Percentiles rank a stretch among this genome's conserved stretches.
phyloP scores from a whole-genome alignment of 2,113 vertebrate genomes.

The Xenopus borealis region DNA sequence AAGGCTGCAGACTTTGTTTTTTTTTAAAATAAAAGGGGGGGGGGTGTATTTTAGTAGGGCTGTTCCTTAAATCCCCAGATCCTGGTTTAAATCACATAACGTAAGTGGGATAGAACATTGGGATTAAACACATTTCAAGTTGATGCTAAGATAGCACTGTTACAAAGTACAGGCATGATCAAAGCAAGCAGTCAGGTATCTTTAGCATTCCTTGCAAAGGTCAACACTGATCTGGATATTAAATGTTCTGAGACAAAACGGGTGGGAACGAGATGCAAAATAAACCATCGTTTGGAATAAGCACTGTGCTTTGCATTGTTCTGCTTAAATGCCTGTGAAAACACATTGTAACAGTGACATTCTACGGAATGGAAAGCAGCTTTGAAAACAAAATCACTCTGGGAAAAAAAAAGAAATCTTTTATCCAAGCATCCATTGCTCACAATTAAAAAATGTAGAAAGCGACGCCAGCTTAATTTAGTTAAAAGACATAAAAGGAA shows the following conservation, averaged over 20 bases:
- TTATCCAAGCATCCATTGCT: neutral
- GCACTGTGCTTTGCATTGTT: neutral
- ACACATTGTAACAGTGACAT: neutral
- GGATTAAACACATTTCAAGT: neutral
- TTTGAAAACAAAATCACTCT: neutral
- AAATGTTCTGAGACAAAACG: neutral
- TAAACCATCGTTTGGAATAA: neutral
- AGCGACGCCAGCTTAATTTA: neutral
- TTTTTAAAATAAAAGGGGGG: too few species aligned
- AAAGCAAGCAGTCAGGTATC: neutral
- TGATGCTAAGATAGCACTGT: neutral
- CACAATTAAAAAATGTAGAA: neutral
- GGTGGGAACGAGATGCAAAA: neutral
- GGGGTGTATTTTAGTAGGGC: too few species aligned
- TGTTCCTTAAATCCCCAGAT: neutral
- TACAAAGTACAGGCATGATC: neutral
- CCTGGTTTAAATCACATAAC: neutral
- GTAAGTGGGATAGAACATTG: neutral
- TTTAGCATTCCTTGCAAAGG: neutral
- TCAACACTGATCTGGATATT: neutral
- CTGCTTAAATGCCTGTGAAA: neutral
- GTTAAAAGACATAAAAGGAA: neutral
- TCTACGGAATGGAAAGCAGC: neutral
- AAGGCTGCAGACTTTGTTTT: too few species aligned
- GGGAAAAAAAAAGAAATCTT: neutral